These are phyloP conservation scores for Hypercompe scribonia DNA, from an alignment of 2,888 invertebrate species.

Conservation along the genomic window DNA sequence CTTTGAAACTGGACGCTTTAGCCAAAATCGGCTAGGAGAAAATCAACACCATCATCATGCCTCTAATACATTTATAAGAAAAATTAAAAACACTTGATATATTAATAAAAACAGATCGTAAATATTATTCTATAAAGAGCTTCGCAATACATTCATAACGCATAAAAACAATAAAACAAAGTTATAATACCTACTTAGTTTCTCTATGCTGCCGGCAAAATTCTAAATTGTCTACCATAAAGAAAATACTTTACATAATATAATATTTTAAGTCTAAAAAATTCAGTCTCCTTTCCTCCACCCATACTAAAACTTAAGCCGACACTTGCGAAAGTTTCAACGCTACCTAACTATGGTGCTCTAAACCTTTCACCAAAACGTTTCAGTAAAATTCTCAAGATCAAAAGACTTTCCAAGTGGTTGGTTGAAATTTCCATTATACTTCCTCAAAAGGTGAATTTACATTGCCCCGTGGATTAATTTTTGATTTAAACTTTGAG, in stretches of 20 bases:
- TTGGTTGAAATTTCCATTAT: constrained; percentile 80
- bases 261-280: constrained; percentile 21
- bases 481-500: constrained; percentile 61
- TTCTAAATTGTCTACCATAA: background rate
- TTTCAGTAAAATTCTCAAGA: constrained; percentile 74
- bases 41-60: too few relatives aligned
- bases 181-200: background rate
- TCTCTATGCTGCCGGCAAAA: background rate
- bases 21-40: too few relatives aligned
- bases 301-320: constrained; percentile 53
- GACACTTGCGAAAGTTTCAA: constrained; percentile 60
- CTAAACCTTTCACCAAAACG: constrained; percentile 65
- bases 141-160: background rate
- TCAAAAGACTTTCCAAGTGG: constrained; percentile 79
- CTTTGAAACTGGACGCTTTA: too few relatives aligned
- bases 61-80: too few relatives aligned
- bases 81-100: too few relatives aligned
- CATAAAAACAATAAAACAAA: background rate
- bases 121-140: background rate
- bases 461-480: constrained; percentile 65
- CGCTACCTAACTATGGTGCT: constrained; percentile 54
- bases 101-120: background rate
- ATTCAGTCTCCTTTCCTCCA: constrained; percentile 20
- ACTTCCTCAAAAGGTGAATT: constrained; percentile 74
- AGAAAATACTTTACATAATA: constrained; percentile 2